Base-by-base conservation (phyloP, 2,888 invertebrate genomes). In the Drosophila sordidula region DNA sequence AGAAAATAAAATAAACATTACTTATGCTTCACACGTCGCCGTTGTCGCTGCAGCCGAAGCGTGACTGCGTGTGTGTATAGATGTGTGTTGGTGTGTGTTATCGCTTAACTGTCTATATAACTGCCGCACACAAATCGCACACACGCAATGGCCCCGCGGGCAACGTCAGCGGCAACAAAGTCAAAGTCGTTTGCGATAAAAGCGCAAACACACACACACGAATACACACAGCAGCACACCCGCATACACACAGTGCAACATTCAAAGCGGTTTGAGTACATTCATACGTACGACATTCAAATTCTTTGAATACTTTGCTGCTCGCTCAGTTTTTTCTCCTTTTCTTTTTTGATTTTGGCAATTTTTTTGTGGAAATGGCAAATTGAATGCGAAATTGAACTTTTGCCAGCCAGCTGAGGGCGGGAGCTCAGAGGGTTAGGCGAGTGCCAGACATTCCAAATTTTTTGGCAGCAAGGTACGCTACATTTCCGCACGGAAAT, bases 341-440 rank as follows among this genome's bases (percentile, higher is more conserved):
- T 44, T 22, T 14, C 47, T 56, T 61, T 49, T 52, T 54, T 18
- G 14, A 49, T 50, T 29, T 51, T 70, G 62, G 62, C 62, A 70
- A 70, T 57, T 70, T 61, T 64, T 56, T 52, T 75, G 65, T 89
- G 79, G 81, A 84, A 86, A 81, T 75, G 81, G 80, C 67, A 89
- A 86, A 84, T 79, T 86, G 87, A 89, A 89, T 84, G 56, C 89
- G 75, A 81, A 87, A 87, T 87, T 89, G 89, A 84, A 88, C 86
- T 84, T 84, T 81, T 66, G 78, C 57, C 81, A 76, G 65, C 44
- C 70, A 59, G 22, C 52, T 38, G 55, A 16, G 39, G 6, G 25
- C 32, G 44, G 16, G 22, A 11, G 16, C 1, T 29, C 29, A 9
- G 3, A 3, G n/a, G 32, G 29, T 2, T 39, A 8, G 25, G 8